phyloP scores from a whole-genome alignment of 2,113 vertebrate genomes.

The Protomyctophum bolini region DNA sequence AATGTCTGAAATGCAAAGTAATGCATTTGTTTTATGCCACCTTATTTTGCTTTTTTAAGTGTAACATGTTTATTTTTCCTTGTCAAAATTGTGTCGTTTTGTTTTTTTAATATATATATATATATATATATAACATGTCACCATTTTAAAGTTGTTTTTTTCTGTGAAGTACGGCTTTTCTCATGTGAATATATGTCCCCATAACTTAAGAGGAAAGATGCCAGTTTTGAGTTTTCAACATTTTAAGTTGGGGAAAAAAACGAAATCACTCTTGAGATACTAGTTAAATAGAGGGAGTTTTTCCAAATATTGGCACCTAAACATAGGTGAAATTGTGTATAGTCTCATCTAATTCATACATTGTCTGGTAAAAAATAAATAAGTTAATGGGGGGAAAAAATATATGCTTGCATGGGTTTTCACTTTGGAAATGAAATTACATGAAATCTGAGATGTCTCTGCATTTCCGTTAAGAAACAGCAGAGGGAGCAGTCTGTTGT shows the following conservation, averaged over 20 bases:
- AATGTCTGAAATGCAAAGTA: conserved; percentile 47
- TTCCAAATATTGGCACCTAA: conserved; percentile 65
- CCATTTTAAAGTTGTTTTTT: conserved; percentile 41
- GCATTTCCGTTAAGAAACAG: conserved; percentile 24
- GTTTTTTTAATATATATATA: conserved; percentile 9
- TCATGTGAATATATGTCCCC: conserved; percentile 32
- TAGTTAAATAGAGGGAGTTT: conserved; percentile 46
- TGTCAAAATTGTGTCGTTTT: conserved; percentile 14
- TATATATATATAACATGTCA: conserved; percentile 3
- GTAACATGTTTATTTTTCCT: conserved; percentile 38
- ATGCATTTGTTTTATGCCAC: conserved; percentile 52
- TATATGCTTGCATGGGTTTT: neutral
- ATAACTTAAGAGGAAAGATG: conserved; percentile 32
- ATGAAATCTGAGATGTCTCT: neutral
- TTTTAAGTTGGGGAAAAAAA: conserved; percentile 31
- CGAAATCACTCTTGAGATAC: conserved; percentile 19
- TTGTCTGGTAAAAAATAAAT: conserved; percentile 68
- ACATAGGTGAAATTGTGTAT: conserved; percentile 65
- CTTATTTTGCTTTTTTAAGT: conserved; percentile 59
- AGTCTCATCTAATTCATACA: conserved; percentile 64
- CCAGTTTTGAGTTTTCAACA: conserved; percentile 40
- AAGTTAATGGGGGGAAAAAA: conserved; percentile 53
- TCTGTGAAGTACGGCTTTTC: conserved; percentile 18
- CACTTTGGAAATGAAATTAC: neutral
- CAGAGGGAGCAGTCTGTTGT: conserved; percentile 63